Percentiles rank a stretch among this genome's conserved stretches.
These are phyloP conservation scores for Eublepharis macularius DNA, from an alignment of 2,113 vertebrate genomes.

Conservation along the genomic window DNA sequence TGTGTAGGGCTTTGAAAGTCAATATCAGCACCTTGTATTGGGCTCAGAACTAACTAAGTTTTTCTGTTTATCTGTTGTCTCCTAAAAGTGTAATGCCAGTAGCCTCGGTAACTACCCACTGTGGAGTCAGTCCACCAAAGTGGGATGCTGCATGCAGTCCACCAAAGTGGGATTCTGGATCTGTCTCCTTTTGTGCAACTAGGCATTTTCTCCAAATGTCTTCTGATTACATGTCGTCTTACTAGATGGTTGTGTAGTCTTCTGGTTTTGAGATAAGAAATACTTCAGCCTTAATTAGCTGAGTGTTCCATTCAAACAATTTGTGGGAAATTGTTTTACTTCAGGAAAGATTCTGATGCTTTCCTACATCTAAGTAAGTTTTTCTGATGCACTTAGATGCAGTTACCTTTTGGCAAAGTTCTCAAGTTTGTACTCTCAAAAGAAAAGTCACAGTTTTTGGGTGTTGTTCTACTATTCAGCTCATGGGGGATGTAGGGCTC, in stretches of 20 bases:
- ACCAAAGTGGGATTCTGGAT: neutral
- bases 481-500: neutral
- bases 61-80: too few species aligned
- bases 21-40: too few species aligned
- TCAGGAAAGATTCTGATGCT: conserved; percentile 43
- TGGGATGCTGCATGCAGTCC: neutral
- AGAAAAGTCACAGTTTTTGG: neutral
- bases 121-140: neutral
- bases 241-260: conserved; percentile 43
- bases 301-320: conserved; percentile 56
- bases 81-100: neutral
- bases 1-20: too few species aligned
- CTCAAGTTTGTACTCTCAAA: neutral
- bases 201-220: conserved; percentile 53
- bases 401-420: neutral
- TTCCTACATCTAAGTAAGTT: neutral
- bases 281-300: conserved; percentile 23
- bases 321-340: conserved; percentile 55
- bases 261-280: conserved; percentile 66
- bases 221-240: conserved; percentile 30
- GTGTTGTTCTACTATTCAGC: neutral
- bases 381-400: conserved; percentile 8
- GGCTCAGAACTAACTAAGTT: too few species aligned
- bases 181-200: conserved; percentile 32
- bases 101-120: neutral